phyloP scores from a whole-genome alignment of 1,140 invertebrate genomes.

The Apis dorsata region DNA sequence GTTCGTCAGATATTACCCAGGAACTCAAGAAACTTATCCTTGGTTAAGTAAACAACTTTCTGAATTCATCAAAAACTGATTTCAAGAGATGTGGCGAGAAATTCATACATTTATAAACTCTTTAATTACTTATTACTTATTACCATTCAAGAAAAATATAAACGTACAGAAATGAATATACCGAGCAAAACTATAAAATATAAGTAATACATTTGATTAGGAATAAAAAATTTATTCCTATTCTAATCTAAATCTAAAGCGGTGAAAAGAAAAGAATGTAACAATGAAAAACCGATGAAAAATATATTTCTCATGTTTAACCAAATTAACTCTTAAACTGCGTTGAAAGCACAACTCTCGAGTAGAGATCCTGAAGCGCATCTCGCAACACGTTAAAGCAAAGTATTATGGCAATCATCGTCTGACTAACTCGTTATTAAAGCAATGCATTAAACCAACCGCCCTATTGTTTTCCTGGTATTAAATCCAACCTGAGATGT shows the following conservation, averaged over 20 bases:
- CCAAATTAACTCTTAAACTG: too few species aligned
- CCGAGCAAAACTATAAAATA: too few species aligned
- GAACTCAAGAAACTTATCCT: neutral
- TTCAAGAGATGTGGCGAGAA: neutral
- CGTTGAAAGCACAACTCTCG: too few species aligned
- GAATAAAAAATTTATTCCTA: neutral
- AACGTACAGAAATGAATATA: too few species aligned
- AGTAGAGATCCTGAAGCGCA: neutral
- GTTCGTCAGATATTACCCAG: neutral
- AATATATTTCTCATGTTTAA: neutral
- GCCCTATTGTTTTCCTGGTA: neutral
- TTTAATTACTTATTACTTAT: too few species aligned
- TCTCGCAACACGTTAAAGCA: neutral
- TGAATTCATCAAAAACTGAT: neutral
- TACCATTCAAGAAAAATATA: too few species aligned
- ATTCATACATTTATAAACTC: too few species aligned
- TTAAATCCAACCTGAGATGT: constrained; percentile 4
- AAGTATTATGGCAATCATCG: neutral
- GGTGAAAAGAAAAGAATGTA: too few species aligned
- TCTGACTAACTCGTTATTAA: neutral
- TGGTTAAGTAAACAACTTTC: neutral
- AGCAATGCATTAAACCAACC: neutral
- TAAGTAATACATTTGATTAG: neutral
- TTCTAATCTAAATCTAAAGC: too few species aligned
- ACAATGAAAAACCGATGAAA: too few species aligned